Conservation (phyloP, 2,113 vertebrate genomes). For the Chrysochloris asiatica region DNA sequence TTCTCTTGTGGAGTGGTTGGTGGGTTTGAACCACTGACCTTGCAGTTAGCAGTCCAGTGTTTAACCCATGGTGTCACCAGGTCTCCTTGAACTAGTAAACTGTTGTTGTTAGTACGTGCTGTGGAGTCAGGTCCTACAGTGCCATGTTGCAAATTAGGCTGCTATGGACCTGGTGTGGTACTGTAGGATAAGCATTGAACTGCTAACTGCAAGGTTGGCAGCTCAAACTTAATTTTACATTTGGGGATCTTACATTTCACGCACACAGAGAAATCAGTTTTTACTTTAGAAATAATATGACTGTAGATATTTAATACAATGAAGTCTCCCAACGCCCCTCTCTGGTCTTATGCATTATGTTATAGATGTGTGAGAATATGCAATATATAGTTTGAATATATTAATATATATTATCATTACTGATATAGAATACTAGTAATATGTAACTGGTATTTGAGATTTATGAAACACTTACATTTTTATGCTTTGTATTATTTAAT, state of each 20-base stretch:
- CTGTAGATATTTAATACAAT: neutral
- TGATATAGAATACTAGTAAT: neutral
- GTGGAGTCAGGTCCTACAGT: too few species aligned
- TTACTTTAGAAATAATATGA: neutral
- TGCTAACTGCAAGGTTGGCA: too few species aligned
- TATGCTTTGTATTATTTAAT: conserved; percentile 4
- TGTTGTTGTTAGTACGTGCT: too few species aligned
- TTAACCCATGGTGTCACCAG: too few species aligned
- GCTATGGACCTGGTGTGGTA: neutral
- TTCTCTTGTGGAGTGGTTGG: too few species aligned
- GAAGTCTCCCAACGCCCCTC: too few species aligned
- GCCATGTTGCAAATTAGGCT: neutral
- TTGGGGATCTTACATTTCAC: neutral
- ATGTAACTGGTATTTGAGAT: neutral
- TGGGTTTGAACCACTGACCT: too few species aligned
- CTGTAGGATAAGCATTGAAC: too few species aligned
- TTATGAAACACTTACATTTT: neutral
- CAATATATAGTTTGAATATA: neutral
- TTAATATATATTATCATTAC: neutral
- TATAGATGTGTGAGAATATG: neutral
- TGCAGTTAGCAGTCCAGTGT: too few species aligned
- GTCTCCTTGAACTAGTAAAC: too few species aligned
- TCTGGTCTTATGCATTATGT: neutral
- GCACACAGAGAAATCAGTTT: neutral
- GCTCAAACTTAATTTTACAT: neutral